A percentile compares a stretch with the other conserved stretches of the same genome.
These are phyloP conservation scores for Ctenoplectra terminalis DNA, from an alignment of 1,140 invertebrate genomes.

Conservation along the genomic window DNA sequence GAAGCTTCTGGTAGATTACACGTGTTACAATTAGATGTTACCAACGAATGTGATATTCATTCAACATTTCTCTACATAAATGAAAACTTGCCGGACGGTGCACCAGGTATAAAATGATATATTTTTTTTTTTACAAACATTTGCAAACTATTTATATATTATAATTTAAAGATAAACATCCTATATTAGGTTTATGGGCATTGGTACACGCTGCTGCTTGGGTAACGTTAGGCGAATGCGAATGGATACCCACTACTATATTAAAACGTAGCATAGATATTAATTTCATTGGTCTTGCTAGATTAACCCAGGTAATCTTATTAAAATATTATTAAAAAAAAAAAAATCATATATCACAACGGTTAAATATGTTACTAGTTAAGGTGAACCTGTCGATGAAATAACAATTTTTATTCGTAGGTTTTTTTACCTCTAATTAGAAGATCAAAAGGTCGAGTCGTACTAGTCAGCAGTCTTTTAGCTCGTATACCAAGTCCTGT, in stretches of 20 bases:
- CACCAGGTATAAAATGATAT: constrained; percentile 82
- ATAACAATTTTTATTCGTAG: constrained; percentile 69
- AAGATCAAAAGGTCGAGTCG: constrained; percentile 88
- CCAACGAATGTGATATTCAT: constrained; percentile 88
- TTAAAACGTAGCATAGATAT: constrained; percentile 89
- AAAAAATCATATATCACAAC: constrained; percentile 24
- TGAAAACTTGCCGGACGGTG: constrained; percentile 89
- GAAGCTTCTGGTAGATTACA: constrained; percentile 89
- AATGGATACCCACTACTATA: constrained; percentile 91
- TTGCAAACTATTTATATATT: constrained; percentile 7
- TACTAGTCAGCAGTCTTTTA: constrained; percentile 86
- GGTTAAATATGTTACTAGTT: constrained; percentile 12
- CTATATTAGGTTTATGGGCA: constrained; percentile 89
- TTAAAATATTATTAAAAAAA: constrained; percentile 1
- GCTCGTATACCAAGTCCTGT: constrained; percentile 90
- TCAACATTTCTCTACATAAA: constrained; percentile 89
- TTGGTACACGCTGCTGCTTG: constrained; percentile 95
- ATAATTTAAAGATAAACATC: constrained; percentile 25
- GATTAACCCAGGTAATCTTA: constrained; percentile 85
- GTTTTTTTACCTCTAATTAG: constrained; percentile 92
- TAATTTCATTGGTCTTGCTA: constrained; percentile 89
- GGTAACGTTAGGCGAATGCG: constrained; percentile 93
- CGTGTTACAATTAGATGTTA: constrained; percentile 89
- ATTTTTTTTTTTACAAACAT: constrained; percentile 9
- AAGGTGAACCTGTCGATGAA: constrained; percentile 39